Percentiles rank a stretch among this genome's conserved stretches.
Conservation (phyloP, 2,888 invertebrate species). For the Stenichneumon culpator region DNA sequence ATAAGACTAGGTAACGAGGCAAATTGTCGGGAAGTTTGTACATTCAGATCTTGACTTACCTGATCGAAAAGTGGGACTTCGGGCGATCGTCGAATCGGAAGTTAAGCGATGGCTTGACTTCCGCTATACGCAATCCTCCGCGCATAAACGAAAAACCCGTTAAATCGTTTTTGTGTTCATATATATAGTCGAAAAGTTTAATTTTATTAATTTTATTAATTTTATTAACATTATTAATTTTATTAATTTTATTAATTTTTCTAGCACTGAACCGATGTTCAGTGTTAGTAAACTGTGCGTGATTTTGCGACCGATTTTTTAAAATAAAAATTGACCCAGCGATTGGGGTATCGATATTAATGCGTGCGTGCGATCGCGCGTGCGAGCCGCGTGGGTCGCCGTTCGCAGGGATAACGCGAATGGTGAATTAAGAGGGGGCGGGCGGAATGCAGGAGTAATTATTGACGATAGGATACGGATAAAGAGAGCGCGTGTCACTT, state of each 20-base stretch:
- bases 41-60: conserved; percentile 28
- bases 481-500: conserved; percentile 21
- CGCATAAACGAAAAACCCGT: background rate
- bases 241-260: too few relatives aligned
- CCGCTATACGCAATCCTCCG: background rate
- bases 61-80: conserved; percentile 5
- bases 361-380: background rate
- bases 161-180: background rate
- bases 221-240: too few relatives aligned
- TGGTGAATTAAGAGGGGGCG: background rate
- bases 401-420: background rate
- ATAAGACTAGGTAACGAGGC: background rate
- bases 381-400: background rate
- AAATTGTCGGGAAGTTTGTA: background rate
- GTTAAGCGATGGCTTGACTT: background rate
- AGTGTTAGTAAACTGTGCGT: background rate
- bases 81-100: conserved; percentile 3
- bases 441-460: background rate
- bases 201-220: too few relatives aligned
- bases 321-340: background rate
- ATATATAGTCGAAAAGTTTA: background rate
- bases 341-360: background rate
- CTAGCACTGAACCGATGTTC: background rate
- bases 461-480: conserved; percentile 14
- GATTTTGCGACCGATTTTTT: background rate